These are phyloP conservation scores for Drosophila pectinifera DNA, from an alignment of 1,140 invertebrate genomes.

Conservation along the genomic window DNA sequence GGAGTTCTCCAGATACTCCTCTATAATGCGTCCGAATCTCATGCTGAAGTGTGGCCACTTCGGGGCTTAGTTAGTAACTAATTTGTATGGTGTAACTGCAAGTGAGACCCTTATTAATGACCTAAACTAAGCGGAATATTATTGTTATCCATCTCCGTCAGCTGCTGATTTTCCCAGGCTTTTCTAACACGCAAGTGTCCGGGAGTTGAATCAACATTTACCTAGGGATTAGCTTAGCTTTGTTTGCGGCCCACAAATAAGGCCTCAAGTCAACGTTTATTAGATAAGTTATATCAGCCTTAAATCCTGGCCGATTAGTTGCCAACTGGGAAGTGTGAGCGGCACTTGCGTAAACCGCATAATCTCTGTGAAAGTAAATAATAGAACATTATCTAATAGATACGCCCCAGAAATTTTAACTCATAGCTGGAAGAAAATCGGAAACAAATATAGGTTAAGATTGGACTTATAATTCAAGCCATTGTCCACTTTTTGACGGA, in stretches of 20 bases:
- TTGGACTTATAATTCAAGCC: too few relatives aligned
- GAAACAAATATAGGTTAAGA: background rate
- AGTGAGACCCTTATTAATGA: background rate
- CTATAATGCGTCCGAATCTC: slow-evolving; percentile 58
- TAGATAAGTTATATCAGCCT: background rate
- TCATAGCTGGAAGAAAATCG: too few relatives aligned
- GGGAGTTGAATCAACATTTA: slow-evolving; percentile 42
- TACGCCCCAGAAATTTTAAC: background rate
- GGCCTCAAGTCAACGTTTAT: slow-evolving; percentile 6
- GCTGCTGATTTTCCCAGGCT: slow-evolving; percentile 50
- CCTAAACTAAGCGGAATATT: background rate
- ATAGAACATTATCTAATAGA: background rate
- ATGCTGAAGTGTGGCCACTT: slow-evolving; percentile 6
- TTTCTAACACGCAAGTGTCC: slow-evolving; percentile 27
- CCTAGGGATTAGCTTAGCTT: slow-evolving; percentile 15
- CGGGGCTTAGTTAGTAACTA: slow-evolving; percentile 1
- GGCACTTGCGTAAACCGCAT: slow-evolving; percentile 9
- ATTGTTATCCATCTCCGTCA: slow-evolving; percentile 37
- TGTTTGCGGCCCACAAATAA: slow-evolving; percentile 27
- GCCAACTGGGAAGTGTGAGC: slow-evolving; percentile 17
- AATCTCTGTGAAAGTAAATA: slow-evolving; percentile 5
- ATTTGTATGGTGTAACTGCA: background rate
- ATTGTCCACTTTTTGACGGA: too few relatives aligned
- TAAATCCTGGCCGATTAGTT: slow-evolving; percentile 24
- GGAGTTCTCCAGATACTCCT: slow-evolving; percentile 84